Evolutionary conservation across 92 coral and sea anemone species (phyloP), one percentile per base, ranked within the genome.

Genomic region (Porites divaricata): DNA sequence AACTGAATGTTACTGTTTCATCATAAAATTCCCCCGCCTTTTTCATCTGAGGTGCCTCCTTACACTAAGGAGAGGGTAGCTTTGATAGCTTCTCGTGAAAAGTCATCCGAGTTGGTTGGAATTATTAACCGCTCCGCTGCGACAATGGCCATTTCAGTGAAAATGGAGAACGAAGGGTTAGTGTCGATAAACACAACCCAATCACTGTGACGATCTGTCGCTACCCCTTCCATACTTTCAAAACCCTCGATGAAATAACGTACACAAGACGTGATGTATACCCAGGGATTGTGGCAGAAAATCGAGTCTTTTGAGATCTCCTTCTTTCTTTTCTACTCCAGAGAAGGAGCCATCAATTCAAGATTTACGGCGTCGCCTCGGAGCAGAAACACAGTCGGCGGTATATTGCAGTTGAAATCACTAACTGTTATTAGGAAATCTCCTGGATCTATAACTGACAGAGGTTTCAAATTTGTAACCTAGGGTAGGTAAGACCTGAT

Each of bases 181-280:
- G 78, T 74, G 78, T 74, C 78, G 12, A 49, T 74, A 16, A 49
- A 74, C 51, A 74, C 24, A 6, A 74, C 78, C 78, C 78, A 74
- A 9, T 53, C 77, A 67, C 1, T 25, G 41, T 5, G 1, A 8
- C 0, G 19, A 52, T 48, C 63, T 17, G 71, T 26, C 52, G 62
- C 13, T 22, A 74, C 78, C 65, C 78, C 78, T 8, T 0, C 12
- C 62, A 74, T 74, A 3, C 13, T 22, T 15, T 8, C 63, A 57
- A 15, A 20, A n/a, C 78, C 79, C 63, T 74, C 79, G 45, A 74
- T 74, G 53, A 74, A 74, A 49, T 5, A 22, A 41, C 49, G 62
- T 6, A 74, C 49, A 53, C 62, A 52, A 52, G 79, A 48, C 2
- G 79, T 74, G 52, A 74, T 58, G 26, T n/a, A 52, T 2, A 21